phyloP scores from a whole-genome alignment of 2,888 invertebrate genomes.

The Ephialtes manifestator region DNA sequence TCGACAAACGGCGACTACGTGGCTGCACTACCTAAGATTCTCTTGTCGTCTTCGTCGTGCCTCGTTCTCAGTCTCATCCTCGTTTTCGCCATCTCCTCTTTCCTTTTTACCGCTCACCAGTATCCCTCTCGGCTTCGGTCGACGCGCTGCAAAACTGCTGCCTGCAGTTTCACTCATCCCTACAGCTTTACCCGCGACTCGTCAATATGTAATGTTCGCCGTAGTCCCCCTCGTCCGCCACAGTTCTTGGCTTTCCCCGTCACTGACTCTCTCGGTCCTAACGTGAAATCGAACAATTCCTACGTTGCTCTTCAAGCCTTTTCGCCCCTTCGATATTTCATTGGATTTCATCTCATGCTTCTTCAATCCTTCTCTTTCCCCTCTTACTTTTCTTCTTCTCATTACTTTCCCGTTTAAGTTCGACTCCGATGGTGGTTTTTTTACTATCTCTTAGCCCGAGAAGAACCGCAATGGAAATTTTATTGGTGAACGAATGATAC shows the following conservation, averaged over 20 bases:
- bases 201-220: constrained; percentile 72
- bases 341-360: constrained; percentile 58
- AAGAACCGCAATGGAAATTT: constrained; percentile 31
- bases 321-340: constrained; percentile 61
- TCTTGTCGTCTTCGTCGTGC: constrained; percentile 72
- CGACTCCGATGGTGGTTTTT: background rate
- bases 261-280: constrained; percentile 44
- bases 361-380: constrained; percentile 30
- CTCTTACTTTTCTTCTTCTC: constrained; percentile 31
- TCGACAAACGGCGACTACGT: constrained; percentile 86
- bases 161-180: constrained; percentile 53
- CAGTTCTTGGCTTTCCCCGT: constrained; percentile 41
- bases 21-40: constrained; percentile 83
- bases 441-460: background rate
- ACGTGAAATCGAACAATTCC: constrained; percentile 63
- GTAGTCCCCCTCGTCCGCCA: constrained; percentile 49
- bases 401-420: constrained; percentile 43
- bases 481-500: background rate
- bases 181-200: constrained; percentile 58
- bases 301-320: constrained; percentile 31
- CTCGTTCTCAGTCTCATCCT: constrained; percentile 53
- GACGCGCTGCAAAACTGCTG: constrained; percentile 74
- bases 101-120: constrained; percentile 61
- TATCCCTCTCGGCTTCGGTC: constrained; percentile 70
- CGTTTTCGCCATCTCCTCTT: constrained; percentile 54